Base-by-base conservation (phyloP, 1,140 invertebrate species). In the Chironomus striatipennis region DNA sequence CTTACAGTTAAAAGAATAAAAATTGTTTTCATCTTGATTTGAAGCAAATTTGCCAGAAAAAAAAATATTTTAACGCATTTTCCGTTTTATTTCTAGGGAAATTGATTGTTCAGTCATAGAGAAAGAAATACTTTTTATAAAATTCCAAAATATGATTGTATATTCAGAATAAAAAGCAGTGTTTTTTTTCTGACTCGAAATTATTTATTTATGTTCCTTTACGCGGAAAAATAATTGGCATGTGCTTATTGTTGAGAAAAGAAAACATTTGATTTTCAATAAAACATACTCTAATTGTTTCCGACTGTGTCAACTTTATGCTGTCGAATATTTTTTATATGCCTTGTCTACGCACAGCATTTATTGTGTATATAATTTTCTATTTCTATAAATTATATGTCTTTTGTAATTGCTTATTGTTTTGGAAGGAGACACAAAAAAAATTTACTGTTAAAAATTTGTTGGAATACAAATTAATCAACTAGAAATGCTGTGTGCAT, bases 161-260 rank as follows among this genome's bases (percentile, higher is more conserved):
- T 9, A n/a, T 18, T 70, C 10, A 70, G 5, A 70, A 6, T 20
- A 9, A 70, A 67, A 67, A 67, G 7, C 3, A 67, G 64, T 67
- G 64, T 12, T 12, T 67, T n/a, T 17, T 1, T 7, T n/a, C 1
- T 12, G 10, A n/a, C 47, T 12, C 9, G 9, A 12, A 12, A n/a
- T n/a, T 57, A n/a, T 57, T 10, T 57, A 57, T 57, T 57, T 57
- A 70, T 18, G 65, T 70, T 70, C 18, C 10, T 18, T 70, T 70
- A 17, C n/a, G 65, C 65, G 65, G n/a, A 70, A 70, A 70, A 70
- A 70, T 70, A 70, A 70, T 70, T 70, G 65, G 65, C 65, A 21
- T 70, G 65, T 18, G 47, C n/a, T n/a, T 57, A 57, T 57, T 57
- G n/a, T 57, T 57, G 47, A 57, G 47, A 57, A n/a, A 57, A n/a